phyloP scores from a whole-genome alignment of 2,888 invertebrate species.

The Emesis russula region DNA sequence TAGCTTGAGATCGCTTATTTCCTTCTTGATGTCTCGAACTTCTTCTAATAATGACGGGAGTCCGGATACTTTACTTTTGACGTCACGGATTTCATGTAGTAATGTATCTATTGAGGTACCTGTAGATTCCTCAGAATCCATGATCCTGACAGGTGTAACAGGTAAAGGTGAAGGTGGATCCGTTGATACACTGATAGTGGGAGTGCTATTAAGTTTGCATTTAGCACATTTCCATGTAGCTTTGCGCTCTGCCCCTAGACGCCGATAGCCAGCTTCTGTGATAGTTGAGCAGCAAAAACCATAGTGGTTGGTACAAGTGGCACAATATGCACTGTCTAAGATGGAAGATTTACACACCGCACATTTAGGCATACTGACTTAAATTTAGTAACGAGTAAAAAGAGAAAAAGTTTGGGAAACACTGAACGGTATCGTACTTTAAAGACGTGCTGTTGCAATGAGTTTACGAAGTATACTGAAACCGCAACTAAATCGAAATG shows the following conservation, averaged over 20 bases:
- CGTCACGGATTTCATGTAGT: constrained; percentile 1
- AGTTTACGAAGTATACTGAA: no score
- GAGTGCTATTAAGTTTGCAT: not conserved
- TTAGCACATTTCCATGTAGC: not conserved
- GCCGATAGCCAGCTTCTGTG: constrained; percentile 3
- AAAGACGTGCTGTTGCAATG: not conserved
- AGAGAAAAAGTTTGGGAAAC: not conserved
- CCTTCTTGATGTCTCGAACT: not conserved
- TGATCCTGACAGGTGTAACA: not conserved
- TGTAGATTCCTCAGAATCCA: not conserved
- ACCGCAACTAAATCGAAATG: no score
- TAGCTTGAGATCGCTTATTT: not conserved
- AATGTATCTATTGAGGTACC: not conserved
- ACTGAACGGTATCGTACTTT: not conserved
- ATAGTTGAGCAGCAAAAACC: not conserved
- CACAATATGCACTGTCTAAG: not conserved
- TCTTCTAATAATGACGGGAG: not conserved
- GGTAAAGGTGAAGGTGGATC: not conserved
- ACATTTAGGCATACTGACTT: not conserved
- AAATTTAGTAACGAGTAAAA: not conserved
- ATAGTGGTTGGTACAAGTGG: not conserved
- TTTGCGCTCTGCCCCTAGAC: not conserved
- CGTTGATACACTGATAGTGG: not conserved
- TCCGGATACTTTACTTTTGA: constrained; percentile 7
- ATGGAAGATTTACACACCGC: not conserved